Evolutionary conservation across 2,113 vertebrate species (phyloP).

Genomic region (Xiphophorus hellerii): DNA sequence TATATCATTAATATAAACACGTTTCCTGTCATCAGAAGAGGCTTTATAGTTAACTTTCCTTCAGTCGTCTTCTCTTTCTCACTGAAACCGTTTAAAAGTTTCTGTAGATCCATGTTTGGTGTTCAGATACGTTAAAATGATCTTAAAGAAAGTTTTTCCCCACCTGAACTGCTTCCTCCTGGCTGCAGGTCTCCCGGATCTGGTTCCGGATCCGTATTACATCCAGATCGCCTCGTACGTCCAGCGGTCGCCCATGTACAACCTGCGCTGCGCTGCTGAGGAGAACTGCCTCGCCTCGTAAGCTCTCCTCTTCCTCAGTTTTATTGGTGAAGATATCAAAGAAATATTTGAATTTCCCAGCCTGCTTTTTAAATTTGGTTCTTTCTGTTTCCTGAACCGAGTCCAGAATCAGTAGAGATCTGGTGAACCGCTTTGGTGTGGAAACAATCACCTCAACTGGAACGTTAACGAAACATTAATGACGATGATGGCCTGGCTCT

Average conservation of each 20-base stretch:
- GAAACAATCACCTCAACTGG: no score
- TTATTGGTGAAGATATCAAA: no score
- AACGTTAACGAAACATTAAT: no score
- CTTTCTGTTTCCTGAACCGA: no score
- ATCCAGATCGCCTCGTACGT: constrained; percentile 93
- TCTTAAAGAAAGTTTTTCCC: not conserved
- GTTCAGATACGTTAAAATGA: not conserved
- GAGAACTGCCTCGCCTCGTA: constrained; percentile 96
- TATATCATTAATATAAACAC: no score
- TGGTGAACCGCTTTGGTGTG: no score
- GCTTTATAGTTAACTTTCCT: not conserved
- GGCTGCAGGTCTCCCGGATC: constrained; percentile 92
- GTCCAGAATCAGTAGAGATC: no score
- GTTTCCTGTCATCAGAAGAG: not conserved
- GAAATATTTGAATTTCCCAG: no score
- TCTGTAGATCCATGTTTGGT: not conserved
- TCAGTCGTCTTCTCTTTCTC: no score
- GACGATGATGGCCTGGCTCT: no score
- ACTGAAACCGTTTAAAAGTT: no score
- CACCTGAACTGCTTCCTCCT: not conserved
- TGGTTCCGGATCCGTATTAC: constrained; percentile 94
- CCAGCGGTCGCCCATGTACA: constrained; percentile 94
- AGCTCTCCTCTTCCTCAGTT: not conserved
- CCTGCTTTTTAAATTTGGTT: no score
- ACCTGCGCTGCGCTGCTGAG: constrained; percentile 92